Evolutionary conservation across 2,113 vertebrate species (phyloP).

Genomic region (Uria lomvia): DNA sequence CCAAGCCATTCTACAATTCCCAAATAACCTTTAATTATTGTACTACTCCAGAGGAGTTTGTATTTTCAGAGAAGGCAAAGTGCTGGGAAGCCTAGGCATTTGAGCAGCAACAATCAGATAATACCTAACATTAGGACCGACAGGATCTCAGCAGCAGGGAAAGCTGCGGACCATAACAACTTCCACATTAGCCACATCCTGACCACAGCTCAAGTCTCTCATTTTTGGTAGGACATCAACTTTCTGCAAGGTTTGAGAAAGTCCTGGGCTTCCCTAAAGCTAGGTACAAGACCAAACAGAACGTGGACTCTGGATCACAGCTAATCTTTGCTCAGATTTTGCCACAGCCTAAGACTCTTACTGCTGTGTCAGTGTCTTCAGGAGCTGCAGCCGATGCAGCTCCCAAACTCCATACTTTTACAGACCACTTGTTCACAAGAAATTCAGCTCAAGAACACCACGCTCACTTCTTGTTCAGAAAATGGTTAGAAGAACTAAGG

Average conservation of each 20-base stretch:
- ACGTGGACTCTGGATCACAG: neutral
- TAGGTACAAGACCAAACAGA: neutral
- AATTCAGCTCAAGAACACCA: neutral
- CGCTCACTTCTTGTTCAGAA: neutral
- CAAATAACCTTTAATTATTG: neutral
- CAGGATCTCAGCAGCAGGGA: neutral
- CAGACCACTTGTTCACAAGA: neutral
- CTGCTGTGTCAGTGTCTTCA: neutral
- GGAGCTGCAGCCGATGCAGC: neutral
- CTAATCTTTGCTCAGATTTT: neutral
- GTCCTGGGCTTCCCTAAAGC: neutral
- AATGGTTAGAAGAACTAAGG: neutral
- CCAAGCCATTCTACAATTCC: neutral
- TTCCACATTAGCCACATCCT: constrained; percentile 37
- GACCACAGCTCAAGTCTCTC: neutral
- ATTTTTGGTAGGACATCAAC: neutral
- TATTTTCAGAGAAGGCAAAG: neutral
- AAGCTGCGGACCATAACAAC: neutral
- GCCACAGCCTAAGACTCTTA: neutral
- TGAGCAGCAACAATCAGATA: neutral
- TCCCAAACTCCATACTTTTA: neutral
- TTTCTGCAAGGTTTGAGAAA: neutral
- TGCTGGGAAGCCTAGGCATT: neutral
- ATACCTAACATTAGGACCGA: neutral
- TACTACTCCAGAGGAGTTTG: neutral